These are phyloP conservation scores for Prosopocoilus inquinatus DNA, from an alignment of 2,888 invertebrate genomes.

Conservation along the genomic window DNA sequence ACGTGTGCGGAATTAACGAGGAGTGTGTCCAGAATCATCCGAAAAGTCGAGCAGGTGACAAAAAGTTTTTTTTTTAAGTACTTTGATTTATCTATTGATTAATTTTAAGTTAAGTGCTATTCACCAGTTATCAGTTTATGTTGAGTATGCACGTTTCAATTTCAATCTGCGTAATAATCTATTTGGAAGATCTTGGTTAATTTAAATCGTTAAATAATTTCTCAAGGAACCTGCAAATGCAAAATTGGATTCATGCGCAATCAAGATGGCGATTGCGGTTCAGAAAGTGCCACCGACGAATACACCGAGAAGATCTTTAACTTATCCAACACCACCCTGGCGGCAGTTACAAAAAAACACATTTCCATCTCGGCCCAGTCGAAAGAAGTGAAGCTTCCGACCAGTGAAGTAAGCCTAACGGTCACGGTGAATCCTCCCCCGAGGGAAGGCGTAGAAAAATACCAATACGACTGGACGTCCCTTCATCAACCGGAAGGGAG, in stretches of 20 bases:
- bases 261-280: conserved; percentile 36
- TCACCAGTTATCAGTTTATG: too few relatives aligned
- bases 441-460: conserved; percentile 55
- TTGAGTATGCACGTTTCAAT: too few relatives aligned
- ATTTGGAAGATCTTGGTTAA: too few relatives aligned
- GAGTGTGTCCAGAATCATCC: conserved; percentile 60
- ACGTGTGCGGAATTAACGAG: conserved; percentile 67
- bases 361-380: conserved; percentile 73
- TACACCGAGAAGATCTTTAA: conserved; percentile 33
- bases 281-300: conserved; percentile 31
- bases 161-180: too few relatives aligned
- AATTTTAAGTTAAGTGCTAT: too few relatives aligned
- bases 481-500: conserved; percentile 79
- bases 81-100: too few relatives aligned
- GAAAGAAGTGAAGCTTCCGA: conserved; percentile 77
- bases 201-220: not conserved
- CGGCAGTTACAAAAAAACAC: conserved; percentile 59
- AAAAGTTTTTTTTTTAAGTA: not conserved
- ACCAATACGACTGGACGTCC: conserved; percentile 86
- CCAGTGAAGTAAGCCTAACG: conserved; percentile 78
- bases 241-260: conserved; percentile 60
- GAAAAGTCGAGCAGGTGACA: conserved; percentile 54
- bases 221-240: conserved; percentile 69
- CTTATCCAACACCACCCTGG: conserved; percentile 31
- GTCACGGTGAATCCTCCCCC: conserved; percentile 79